These are phyloP conservation scores for Mormyrops attenuatus DNA, from an alignment of 2,797 vertebrate species.

Conservation along the genomic window DNA sequence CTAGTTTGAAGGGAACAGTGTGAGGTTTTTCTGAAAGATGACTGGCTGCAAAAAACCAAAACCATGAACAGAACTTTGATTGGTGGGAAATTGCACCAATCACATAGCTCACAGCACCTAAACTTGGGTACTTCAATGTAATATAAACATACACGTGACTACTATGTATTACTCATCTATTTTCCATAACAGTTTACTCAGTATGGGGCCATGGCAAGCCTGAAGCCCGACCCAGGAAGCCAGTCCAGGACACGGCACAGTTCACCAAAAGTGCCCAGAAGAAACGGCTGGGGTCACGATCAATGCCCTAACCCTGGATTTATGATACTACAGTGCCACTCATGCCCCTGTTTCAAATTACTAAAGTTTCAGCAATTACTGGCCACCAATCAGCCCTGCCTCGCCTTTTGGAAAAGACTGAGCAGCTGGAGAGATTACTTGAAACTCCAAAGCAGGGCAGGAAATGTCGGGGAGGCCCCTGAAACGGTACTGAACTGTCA, in stretches of 20 bases:
- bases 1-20: background rate
- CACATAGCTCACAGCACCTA: background rate
- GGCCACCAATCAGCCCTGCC: background rate
- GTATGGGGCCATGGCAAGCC: background rate
- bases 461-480: background rate
- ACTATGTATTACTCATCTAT: background rate
- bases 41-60: background rate
- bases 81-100: background rate
- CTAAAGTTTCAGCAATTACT: background rate
- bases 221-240: background rate
- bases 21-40: background rate
- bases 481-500: background rate
- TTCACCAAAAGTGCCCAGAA: background rate
- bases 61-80: background rate
- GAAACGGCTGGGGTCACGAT: background rate
- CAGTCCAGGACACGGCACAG: background rate
- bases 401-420: background rate
- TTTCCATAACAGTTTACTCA: background rate
- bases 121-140: background rate
- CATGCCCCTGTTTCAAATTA: background rate
- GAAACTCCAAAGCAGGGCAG: background rate
- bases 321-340: background rate
- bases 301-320: background rate
- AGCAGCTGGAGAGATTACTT: background rate
- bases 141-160: background rate